Percentiles rank a stretch among this genome's conserved stretches.
Evolutionary conservation across 2,888 invertebrate species (phyloP).

Genomic region (Zhuqinia jingwanae): DNA sequence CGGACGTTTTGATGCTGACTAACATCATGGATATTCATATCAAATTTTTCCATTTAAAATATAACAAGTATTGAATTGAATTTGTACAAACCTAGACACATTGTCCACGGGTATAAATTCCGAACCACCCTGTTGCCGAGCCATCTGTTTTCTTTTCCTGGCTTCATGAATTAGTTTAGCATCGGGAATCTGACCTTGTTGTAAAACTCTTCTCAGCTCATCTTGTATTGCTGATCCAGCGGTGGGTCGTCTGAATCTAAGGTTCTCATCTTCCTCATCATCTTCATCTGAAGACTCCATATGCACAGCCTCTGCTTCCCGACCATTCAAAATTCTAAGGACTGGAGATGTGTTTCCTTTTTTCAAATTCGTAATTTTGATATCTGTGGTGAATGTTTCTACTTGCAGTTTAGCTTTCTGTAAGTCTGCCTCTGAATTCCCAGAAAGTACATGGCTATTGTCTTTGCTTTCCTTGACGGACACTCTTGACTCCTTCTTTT

Average conservation of each 20-base stretch:
- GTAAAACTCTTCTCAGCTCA: constrained; percentile 76
- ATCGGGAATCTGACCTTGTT: constrained; percentile 95
- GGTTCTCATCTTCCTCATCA: constrained; percentile 84
- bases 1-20: too few relatives aligned
- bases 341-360: constrained; percentile 46
- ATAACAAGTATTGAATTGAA: background rate
- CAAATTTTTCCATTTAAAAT: too few relatives aligned
- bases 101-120: constrained; percentile 84
- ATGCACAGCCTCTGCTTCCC: constrained; percentile 91
- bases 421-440: constrained; percentile 4
- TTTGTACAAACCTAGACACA: constrained; percentile 64
- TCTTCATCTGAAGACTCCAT: constrained; percentile 85
- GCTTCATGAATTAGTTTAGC: constrained; percentile 99
- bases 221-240: constrained; percentile 76
- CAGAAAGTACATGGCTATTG: background rate
- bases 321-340: constrained; percentile 87
- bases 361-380: constrained; percentile 66
- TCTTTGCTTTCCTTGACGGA: background rate
- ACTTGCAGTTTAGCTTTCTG: constrained; percentile 57
- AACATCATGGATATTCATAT: too few relatives aligned
- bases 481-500: constrained; percentile 84
- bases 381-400: constrained; percentile 67
- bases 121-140: constrained; percentile 87
- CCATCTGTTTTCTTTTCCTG: constrained; percentile 95
- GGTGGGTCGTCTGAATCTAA: constrained; percentile 72